These are phyloP conservation scores for Acronicta aceris DNA, from an alignment of 2,888 invertebrate species.

Conservation along the genomic window DNA sequence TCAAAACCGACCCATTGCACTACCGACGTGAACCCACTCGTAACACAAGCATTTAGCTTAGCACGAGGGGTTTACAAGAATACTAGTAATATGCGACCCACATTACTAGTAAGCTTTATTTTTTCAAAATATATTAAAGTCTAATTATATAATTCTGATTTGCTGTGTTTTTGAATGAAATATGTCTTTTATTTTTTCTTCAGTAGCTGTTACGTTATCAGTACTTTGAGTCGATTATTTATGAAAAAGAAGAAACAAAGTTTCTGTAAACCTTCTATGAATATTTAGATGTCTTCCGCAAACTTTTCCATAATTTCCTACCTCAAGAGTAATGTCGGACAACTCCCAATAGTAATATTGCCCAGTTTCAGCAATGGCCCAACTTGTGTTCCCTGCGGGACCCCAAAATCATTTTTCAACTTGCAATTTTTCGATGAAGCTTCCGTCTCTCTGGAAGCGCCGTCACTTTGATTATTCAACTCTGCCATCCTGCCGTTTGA, in stretches of 20 bases:
- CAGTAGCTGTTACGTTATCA: background rate
- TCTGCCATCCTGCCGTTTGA: slow-evolving; percentile 44
- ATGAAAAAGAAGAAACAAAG: background rate
- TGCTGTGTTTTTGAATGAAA: too few species aligned
- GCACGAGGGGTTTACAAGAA: too few species aligned
- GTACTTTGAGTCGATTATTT: background rate
- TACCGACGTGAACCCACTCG: too few species aligned
- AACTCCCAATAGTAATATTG: background rate
- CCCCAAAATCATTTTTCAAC: slow-evolving; percentile 10
- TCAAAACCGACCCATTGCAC: too few species aligned
- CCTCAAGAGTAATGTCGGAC: background rate
- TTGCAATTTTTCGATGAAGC: slow-evolving; percentile 23
- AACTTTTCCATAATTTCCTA: background rate
- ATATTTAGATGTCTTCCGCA: background rate
- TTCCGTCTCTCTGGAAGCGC: slow-evolving; percentile 27
- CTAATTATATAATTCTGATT: too few species aligned
- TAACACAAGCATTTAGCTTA: too few species aligned
- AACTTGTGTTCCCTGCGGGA: slow-evolving; percentile 20
- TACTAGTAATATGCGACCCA: too few species aligned
- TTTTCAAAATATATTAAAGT: too few species aligned
- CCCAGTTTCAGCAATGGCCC: slow-evolving; percentile 1
- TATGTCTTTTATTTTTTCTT: background rate
- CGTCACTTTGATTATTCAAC: slow-evolving; percentile 57
- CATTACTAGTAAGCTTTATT: too few species aligned
- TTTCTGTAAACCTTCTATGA: background rate